Conservation (phyloP, 2,113 vertebrate species). For the Corythaeola cristata region DNA sequence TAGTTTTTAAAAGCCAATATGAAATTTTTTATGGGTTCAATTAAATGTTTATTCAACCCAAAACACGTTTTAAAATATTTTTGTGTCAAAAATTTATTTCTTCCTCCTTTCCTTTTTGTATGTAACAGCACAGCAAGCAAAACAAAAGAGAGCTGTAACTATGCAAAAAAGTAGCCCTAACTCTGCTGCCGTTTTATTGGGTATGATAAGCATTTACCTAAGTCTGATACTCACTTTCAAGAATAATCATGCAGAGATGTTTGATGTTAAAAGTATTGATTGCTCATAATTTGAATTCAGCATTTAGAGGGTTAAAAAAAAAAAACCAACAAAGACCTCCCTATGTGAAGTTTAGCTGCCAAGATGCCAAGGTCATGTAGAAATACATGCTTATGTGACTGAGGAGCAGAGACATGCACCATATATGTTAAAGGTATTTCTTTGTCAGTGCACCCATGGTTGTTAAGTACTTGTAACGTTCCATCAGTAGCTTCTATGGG, state of each 20-base stretch:
- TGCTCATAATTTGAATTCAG: background rate
- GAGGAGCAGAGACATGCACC: background rate
- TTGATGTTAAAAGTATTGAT: background rate
- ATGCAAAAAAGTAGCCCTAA: background rate
- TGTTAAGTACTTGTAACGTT: background rate
- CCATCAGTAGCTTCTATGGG: background rate
- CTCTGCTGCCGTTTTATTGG: background rate
- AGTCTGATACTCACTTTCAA: background rate
- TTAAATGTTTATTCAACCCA: background rate
- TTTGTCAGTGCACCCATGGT: accelerated
- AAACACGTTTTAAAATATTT: background rate
- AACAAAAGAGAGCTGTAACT: background rate
- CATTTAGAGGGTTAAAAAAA: background rate
- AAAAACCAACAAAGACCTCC: background rate
- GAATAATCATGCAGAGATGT: background rate
- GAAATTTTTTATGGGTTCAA: background rate
- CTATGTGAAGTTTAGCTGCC: background rate
- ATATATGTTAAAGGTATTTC: background rate
- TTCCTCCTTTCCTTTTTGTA: background rate
- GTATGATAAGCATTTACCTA: background rate
- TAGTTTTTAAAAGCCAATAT: background rate
- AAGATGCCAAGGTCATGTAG: background rate
- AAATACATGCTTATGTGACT: background rate
- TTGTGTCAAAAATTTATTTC: background rate
- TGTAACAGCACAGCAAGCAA: background rate